These are phyloP conservation scores for Pseudonaja textilis DNA, from an alignment of 2,113 vertebrate species.

Conservation along the genomic window DNA sequence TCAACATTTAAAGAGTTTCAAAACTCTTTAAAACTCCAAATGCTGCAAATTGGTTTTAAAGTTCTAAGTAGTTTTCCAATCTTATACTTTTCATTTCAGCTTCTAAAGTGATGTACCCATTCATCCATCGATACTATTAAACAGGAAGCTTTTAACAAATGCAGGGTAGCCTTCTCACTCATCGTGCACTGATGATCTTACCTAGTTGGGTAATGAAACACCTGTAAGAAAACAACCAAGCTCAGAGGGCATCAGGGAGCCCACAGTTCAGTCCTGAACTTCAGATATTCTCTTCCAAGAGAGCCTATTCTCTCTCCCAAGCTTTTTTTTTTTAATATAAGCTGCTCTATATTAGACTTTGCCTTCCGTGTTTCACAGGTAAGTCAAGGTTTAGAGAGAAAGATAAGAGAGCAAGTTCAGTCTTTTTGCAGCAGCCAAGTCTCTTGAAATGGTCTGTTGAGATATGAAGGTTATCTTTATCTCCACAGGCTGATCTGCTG, in stretches of 20 bases:
- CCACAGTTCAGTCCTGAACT: not conserved
- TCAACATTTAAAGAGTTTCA: not conserved
- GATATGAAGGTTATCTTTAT: slow-evolving; percentile 33
- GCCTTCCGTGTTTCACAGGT: slow-evolving; percentile 44
- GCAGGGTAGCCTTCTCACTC: not conserved
- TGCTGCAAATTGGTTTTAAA: slow-evolving; percentile 54
- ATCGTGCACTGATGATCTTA: not conserved
- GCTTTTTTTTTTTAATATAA: slow-evolving; percentile 20
- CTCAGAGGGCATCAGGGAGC: not conserved
- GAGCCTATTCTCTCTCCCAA: not conserved
- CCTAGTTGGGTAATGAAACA: not conserved
- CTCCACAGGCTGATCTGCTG: not conserved
- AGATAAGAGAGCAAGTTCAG: slow-evolving; percentile 23
- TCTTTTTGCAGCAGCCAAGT: not conserved
- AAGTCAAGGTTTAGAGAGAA: slow-evolving; percentile 40
- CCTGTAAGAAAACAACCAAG: not conserved
- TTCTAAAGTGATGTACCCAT: slow-evolving; percentile 47
- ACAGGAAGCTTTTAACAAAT: slow-evolving; percentile 45
- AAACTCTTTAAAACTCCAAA: slow-evolving; percentile 49
- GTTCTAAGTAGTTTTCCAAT: slow-evolving; percentile 38
- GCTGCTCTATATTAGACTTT: slow-evolving; percentile 22
- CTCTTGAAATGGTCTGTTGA: slow-evolving; percentile 40
- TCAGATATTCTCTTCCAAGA: not conserved
- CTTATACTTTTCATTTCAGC: slow-evolving; percentile 13
- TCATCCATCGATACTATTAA: slow-evolving; percentile 40